Percentiles rank a stretch among this genome's conserved stretches.
Evolutionary conservation across 2,113 vertebrate species (phyloP).

Genomic region (Sclerurus mexicanus): DNA sequence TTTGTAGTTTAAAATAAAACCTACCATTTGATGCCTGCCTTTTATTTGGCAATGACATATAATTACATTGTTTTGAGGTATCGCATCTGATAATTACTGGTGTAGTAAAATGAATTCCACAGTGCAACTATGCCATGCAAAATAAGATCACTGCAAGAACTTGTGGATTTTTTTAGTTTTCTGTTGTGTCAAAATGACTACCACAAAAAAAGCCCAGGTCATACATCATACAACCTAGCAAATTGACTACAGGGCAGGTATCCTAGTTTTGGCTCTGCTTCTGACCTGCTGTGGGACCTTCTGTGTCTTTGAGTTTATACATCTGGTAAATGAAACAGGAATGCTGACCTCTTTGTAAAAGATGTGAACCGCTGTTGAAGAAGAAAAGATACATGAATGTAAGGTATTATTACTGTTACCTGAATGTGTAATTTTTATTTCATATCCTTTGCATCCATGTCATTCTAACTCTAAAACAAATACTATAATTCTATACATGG

Average conservation of each 20-base stretch:
- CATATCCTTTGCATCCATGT: background rate
- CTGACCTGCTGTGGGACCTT: background rate
- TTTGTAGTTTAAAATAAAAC: slow-evolving; percentile 36
- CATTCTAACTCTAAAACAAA: background rate
- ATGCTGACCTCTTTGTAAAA: background rate
- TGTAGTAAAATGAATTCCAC: slow-evolving; percentile 29
- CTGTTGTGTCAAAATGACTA: background rate
- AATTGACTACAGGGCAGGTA: background rate
- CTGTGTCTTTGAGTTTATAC: background rate
- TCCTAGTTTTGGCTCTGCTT: background rate
- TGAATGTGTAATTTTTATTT: background rate
- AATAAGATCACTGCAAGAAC: slow-evolving; percentile 5
- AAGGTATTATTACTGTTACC: background rate
- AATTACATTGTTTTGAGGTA: slow-evolving; percentile 36
- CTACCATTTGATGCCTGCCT: slow-evolving; percentile 26
- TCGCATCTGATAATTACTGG: slow-evolving; percentile 56
- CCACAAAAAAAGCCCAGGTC: background rate
- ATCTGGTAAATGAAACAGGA: background rate
- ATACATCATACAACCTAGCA: background rate
- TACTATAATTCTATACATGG: background rate
- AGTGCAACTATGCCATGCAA: background rate
- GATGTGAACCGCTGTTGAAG: background rate
- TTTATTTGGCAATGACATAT: slow-evolving; percentile 48
- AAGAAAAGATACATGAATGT: background rate
- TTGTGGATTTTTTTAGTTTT: background rate